These are phyloP conservation scores for Emys orbicularis DNA, from an alignment of 2,797 vertebrate species.

Conservation along the genomic window DNA sequence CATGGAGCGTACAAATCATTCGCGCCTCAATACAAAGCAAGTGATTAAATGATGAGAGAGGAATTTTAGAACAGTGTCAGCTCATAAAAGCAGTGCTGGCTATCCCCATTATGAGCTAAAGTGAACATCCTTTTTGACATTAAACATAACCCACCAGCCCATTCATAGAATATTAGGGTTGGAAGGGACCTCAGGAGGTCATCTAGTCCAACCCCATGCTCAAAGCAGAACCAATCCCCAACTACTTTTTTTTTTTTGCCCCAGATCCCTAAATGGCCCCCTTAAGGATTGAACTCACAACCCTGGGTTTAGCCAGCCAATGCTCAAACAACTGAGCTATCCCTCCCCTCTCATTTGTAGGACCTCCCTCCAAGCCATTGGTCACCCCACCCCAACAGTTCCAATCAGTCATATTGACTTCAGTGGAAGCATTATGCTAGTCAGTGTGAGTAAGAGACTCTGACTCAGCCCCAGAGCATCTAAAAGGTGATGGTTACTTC, in stretches of 20 bases:
- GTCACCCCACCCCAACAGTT: neutral
- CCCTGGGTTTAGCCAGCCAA: too few relatives aligned
- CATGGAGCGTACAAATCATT: constrained; percentile 51
- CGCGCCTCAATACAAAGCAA: constrained; percentile 61
- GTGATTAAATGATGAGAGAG: constrained; percentile 49
- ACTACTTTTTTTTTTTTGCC: too few relatives aligned
- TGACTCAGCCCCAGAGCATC: neutral
- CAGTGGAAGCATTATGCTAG: neutral
- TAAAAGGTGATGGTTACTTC: neutral
- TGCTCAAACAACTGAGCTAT: too few relatives aligned
- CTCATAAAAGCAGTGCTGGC: neutral
- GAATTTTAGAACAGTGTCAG: neutral
- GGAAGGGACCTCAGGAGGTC: too few relatives aligned
- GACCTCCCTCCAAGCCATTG: neutral
- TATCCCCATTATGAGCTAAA: neutral
- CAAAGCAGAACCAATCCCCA: too few relatives aligned
- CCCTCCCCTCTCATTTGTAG: neutral
- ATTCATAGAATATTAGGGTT: neutral
- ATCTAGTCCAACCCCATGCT: too few relatives aligned
- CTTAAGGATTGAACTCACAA: too few relatives aligned
- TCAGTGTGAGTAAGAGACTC: neutral
- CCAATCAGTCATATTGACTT: neutral
- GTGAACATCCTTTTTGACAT: neutral
- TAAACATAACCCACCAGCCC: neutral
- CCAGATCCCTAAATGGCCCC: too few relatives aligned